These are phyloP conservation scores for Brachionus calyciflorus DNA, from an alignment of 1,140 invertebrate species.

Conservation along the genomic window DNA sequence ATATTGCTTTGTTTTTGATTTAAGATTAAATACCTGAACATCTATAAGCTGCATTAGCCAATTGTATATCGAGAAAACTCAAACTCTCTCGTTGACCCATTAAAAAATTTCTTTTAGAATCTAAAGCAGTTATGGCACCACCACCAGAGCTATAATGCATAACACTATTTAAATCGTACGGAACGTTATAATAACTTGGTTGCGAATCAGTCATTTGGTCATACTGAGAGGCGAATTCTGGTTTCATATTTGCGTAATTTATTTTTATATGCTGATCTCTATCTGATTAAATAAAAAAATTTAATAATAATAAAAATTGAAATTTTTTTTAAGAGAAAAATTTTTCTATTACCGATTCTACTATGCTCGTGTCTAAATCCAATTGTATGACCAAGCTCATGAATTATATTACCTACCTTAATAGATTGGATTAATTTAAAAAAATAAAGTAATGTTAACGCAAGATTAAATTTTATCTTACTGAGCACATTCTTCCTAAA, in stretches of 20 bases:
- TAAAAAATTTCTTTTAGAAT: conserved; percentile 48
- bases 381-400: conserved; percentile 68
- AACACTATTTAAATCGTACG: conserved; percentile 50
- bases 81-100: conserved; percentile 50
- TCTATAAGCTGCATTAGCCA: conserved; percentile 52
- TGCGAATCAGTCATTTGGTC: not conserved
- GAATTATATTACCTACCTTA: conserved; percentile 64
- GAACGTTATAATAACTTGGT: conserved; percentile 47
- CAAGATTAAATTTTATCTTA: conserved; percentile 4
- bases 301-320: conserved; percentile 9
- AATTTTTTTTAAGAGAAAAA: not conserved
- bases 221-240: not conserved
- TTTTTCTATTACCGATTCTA: conserved; percentile 47
- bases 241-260: conserved; percentile 51
- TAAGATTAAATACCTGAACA: conserved; percentile 49
- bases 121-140: conserved; percentile 49
- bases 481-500: conserved; percentile 32
- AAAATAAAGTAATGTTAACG: not conserved
- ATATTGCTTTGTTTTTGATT: no score
- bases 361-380: conserved; percentile 64
- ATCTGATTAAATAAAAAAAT: conserved; percentile 48
- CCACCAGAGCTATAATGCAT: conserved; percentile 50
- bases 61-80: conserved; percentile 51
- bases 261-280: conserved; percentile 54
- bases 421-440: conserved; percentile 25